A percentile compares a stretch with the other conserved stretches of the same genome.
Conservation (phyloP, 2,888 invertebrate species). For the Copidosoma aretas region DNA sequence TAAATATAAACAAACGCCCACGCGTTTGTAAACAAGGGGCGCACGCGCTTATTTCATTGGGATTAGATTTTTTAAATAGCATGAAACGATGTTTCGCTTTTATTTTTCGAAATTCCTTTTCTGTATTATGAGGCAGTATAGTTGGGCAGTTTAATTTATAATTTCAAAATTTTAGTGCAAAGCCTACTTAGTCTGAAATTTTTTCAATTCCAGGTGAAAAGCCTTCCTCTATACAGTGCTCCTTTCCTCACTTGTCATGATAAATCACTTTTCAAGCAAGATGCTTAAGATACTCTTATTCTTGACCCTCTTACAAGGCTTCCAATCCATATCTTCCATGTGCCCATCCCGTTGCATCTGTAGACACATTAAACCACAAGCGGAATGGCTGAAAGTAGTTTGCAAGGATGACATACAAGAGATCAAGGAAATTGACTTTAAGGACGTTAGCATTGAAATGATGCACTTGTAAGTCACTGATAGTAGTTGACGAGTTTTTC, state of each 20-base stretch:
- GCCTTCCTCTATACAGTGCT: neutral
- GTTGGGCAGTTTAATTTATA: too few species aligned
- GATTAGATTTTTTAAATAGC: too few species aligned
- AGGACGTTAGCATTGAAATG: constrained; percentile 68
- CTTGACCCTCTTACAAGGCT: constrained; percentile 49
- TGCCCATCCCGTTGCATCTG: constrained; percentile 69
- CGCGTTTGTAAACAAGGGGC: neutral
- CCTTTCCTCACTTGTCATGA: neutral
- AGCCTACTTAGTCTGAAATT: neutral
- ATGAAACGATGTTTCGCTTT: too few species aligned
- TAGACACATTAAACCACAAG: constrained; percentile 65
- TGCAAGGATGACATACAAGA: constrained; percentile 70
- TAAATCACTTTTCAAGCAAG: constrained; percentile 17
- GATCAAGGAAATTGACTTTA: constrained; percentile 69
- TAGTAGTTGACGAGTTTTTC: neutral
- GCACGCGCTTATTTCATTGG: neutral
- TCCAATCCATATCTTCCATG: constrained; percentile 45
- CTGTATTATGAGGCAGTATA: too few species aligned
- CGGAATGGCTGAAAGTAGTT: constrained; percentile 69
- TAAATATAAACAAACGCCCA: neutral
- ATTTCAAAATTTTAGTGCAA: too few species aligned
- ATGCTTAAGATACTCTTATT: constrained; percentile 49
- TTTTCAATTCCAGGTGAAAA: neutral
- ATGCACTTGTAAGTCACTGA: constrained; percentile 70
- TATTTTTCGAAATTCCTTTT: too few species aligned